Conservation (phyloP, 2,113 vertebrate genomes). For the Catharus bicknelli region DNA sequence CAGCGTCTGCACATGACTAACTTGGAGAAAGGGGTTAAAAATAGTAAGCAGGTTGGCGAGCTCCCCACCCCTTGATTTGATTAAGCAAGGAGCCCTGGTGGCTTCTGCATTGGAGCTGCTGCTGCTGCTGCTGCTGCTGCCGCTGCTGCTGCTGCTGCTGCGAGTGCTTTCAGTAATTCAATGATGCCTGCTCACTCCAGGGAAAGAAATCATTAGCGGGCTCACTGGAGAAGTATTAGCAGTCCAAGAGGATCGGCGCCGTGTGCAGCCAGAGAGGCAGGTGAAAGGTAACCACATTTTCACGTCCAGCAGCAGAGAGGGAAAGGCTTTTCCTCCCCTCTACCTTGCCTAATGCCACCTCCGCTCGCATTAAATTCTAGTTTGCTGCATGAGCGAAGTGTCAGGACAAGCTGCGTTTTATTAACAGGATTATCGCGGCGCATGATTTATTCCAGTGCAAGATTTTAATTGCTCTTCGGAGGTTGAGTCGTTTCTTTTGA, state of each 20-base stretch:
- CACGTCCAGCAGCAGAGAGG: constrained; percentile 1
- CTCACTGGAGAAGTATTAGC: constrained; percentile 72
- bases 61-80: constrained; percentile 69
- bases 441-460: constrained; percentile 86
- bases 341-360: constrained; percentile 58
- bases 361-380: constrained; percentile 75
- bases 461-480: constrained; percentile 87
- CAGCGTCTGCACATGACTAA: constrained; percentile 21
- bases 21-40: constrained; percentile 58
- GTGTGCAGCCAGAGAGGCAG: constrained; percentile 45
- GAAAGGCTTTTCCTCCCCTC: constrained; percentile 37
- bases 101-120: constrained; percentile 68
- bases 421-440: constrained; percentile 85
- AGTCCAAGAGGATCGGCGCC: constrained; percentile 56
- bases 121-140: constrained; percentile 50
- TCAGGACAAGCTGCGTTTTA: constrained; percentile 87
- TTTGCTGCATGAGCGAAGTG: constrained; percentile 82
- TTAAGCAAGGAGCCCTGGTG: constrained; percentile 67
- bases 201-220: constrained; percentile 80
- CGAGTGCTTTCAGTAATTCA: constrained; percentile 76
- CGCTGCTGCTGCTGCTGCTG: constrained; percentile 54
- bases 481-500: constrained; percentile 84
- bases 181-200: constrained; percentile 75
- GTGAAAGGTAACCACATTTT: constrained; percentile 67
- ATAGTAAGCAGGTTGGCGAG: constrained; percentile 58